Percentiles rank a stretch among this genome's conserved stretches.
Evolutionary conservation across 2,113 vertebrate genomes (phyloP).

Genomic region (Cynocephalus volans): DNA sequence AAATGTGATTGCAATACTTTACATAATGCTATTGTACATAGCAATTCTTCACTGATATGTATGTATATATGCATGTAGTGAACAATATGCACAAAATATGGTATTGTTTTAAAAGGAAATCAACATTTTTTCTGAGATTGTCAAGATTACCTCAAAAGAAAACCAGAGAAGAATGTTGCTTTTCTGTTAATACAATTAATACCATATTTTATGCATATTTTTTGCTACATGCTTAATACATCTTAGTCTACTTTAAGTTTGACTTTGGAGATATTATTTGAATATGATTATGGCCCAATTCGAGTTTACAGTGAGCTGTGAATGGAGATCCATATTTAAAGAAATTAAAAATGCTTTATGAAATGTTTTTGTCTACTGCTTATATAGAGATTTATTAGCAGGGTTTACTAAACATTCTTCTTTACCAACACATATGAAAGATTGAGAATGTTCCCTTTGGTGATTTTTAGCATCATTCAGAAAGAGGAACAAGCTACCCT

Average conservation of each 20-base stretch:
- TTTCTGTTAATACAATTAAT: constrained; percentile 55
- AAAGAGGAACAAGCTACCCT: accelerated
- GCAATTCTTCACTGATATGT: not conserved
- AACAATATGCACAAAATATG: too few species aligned
- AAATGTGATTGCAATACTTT: not conserved
- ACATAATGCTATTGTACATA: not conserved
- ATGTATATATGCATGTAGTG: too few species aligned
- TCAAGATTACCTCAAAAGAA: too few species aligned
- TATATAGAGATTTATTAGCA: not conserved
- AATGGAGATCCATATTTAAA: not conserved
- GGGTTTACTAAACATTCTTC: not conserved
- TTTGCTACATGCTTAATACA: not conserved
- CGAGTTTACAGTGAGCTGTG: not conserved
- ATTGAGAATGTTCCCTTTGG: not conserved
- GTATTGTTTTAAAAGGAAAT: too few species aligned
- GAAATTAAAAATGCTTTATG: not conserved
- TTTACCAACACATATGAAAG: not conserved
- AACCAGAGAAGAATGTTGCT: constrained; percentile 57
- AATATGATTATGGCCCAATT: not conserved
- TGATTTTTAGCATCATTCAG: not conserved
- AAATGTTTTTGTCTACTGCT: not conserved
- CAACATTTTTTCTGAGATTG: too few species aligned
- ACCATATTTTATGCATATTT: constrained; percentile 44
- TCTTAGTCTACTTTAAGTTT: constrained; percentile 70
- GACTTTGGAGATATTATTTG: not conserved